Evolutionary conservation across 2,888 invertebrate genomes (phyloP), one percentile per base, ranked within the genome.

Genomic region (Athetis lepigone): DNA sequence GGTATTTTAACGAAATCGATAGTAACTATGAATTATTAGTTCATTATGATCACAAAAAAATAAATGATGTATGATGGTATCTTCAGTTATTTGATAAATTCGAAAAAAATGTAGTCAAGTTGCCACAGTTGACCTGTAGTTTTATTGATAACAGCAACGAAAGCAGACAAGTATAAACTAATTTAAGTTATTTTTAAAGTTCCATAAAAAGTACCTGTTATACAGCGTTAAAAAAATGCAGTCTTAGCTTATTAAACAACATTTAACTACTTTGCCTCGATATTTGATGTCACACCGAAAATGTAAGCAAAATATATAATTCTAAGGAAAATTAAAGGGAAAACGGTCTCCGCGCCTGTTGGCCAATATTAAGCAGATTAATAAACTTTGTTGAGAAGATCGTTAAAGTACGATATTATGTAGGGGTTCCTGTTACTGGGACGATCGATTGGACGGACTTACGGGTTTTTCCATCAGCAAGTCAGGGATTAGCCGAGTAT

Each of bases 401-500:
- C 66, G 65, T 72, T 79, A 68, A 71, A 76, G 36, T 60, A 61
- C 50, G 58, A 64, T 81, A 75, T 78, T 72, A 70, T 71, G 67
- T 64, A 68, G 51, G 67, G 68, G 60, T 72, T 74, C 76, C 70
- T 75, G 74, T 76, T 77, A 77, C 76, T 75, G 54, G 67, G 67
- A 42, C 68, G 63, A 84, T 80, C 77, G 77, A 78, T 80, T 79
- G 78, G 72, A 45, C 37, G 50, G 61, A 54, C 63, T 73, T 77
- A 70, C 58, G 68, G 63, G 70, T 75, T 77, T 77, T 77, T 76
- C 62, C 73, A 76, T 72, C 69, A 72, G 77, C 57, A 64, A 47
- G 60, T 47, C 33, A 57, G 64, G 75, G 81, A 82, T 83, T 77
- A 82, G 70, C 65, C 51, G 64, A 65, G 62, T 80, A 77, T 77